Conservation (phyloP, 1,140 invertebrate species). For the Drosophila grimshawi region DNA sequence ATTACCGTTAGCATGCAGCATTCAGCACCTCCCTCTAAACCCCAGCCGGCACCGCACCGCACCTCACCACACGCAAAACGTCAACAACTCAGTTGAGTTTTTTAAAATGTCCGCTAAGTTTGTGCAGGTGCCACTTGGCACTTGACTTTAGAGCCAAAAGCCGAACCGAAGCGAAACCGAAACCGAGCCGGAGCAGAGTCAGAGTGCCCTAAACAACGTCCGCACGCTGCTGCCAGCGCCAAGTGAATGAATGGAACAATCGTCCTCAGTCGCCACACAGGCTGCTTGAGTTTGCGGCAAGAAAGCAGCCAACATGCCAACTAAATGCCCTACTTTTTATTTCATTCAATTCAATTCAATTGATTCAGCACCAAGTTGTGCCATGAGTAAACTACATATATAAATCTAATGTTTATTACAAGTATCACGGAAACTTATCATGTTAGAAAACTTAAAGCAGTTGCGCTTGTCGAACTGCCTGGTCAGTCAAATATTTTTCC, state of each 20-base stretch:
- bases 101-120: conserved; percentile 46
- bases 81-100: conserved; percentile 26
- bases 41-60: conserved; percentile 22
- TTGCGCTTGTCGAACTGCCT: no score
- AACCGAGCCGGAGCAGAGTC: conserved; percentile 14
- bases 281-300: conserved; percentile 58
- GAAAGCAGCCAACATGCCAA: conserved; percentile 39
- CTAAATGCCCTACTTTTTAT: conserved; percentile 20
- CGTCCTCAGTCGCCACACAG: conserved; percentile 63
- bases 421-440: no score
- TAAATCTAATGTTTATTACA: background rate
- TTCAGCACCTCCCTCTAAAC: conserved; percentile 26
- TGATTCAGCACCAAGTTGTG: background rate
- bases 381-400: background rate
- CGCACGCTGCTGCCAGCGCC: conserved; percentile 70
- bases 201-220: conserved; percentile 68
- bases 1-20: conserved; percentile 68
- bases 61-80: conserved; percentile 16
- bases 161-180: conserved; percentile 20
- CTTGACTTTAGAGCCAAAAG: conserved; percentile 44
- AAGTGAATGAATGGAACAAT: conserved; percentile 72
- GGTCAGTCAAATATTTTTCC: no score
- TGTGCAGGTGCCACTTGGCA: conserved; percentile 54
- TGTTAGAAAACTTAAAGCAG: no score
- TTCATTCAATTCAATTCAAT: background rate